Evolutionary conservation across 2,797 vertebrate species (phyloP).

Genomic region (Cottoperca gobio): DNA sequence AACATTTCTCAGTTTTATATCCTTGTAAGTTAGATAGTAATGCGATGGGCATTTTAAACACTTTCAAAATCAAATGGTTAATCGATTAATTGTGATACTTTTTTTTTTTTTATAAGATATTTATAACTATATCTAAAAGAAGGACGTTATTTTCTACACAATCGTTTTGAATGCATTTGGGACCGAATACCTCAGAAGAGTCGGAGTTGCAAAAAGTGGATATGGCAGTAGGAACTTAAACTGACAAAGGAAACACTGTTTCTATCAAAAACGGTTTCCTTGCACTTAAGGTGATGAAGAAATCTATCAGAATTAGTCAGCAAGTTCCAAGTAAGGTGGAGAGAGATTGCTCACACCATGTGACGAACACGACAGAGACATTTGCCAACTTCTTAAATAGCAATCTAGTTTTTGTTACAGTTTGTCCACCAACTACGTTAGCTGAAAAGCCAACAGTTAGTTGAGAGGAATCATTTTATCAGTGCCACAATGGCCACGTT

Average conservation of each 20-base stretch:
- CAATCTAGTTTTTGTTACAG: neutral
- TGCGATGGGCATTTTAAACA: neutral
- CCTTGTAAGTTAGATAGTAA: neutral
- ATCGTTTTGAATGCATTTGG: neutral
- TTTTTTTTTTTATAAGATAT: neutral
- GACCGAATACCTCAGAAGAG: neutral
- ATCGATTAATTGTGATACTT: neutral
- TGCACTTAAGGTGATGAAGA: neutral
- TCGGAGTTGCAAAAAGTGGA: conserved; percentile 4
- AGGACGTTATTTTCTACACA: neutral
- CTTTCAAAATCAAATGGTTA: neutral
- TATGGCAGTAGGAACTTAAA: neutral
- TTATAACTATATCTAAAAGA: neutral
- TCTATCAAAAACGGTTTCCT: neutral
- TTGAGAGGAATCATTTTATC: neutral
- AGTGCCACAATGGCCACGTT: neutral
- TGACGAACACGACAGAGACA: neutral
- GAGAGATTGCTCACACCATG: neutral
- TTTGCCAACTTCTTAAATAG: neutral
- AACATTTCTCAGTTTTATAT: neutral
- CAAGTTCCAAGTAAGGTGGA: neutral
- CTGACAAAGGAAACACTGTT: neutral
- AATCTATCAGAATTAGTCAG: neutral
- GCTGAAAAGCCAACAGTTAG: neutral
- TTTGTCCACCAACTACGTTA: neutral